A percentile compares a stretch with the other conserved stretches of the same genome.
These are phyloP conservation scores for Tychaedon coryphoeus DNA, from an alignment of 2,113 vertebrate genomes.

Conservation along the genomic window DNA sequence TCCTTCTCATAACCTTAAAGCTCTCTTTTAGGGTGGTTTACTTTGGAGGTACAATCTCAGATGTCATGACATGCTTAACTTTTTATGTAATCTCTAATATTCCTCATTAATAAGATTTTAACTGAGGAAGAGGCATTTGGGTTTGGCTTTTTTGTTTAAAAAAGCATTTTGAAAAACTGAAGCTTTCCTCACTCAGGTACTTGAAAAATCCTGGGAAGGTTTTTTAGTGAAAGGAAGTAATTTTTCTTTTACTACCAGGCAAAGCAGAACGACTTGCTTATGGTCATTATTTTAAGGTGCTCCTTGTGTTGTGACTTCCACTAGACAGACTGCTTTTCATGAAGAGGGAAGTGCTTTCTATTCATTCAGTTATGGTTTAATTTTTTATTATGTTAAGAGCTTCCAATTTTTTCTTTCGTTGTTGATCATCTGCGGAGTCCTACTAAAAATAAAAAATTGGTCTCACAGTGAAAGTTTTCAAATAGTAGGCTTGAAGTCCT, in stretches of 20 bases:
- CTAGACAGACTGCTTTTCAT: not conserved
- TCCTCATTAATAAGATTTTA: not conserved
- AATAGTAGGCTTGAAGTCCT: not conserved
- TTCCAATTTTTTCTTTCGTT: not conserved
- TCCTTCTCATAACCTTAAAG: fast-evolving
- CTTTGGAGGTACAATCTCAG: not conserved
- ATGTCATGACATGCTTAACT: fast-evolving
- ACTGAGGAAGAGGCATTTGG: not conserved
- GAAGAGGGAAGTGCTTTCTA: not conserved
- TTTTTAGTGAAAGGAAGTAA: not conserved
- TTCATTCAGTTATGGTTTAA: not conserved
- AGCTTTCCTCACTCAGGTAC: not conserved
- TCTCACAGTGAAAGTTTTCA: slow-evolving; percentile 4
- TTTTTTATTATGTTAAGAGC: not conserved
- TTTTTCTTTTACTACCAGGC: not conserved
- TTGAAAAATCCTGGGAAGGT: not conserved
- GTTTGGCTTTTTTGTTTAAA: not conserved
- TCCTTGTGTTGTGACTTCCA: not conserved
- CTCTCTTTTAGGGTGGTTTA: not conserved
- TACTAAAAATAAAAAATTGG: slow-evolving; percentile 35
- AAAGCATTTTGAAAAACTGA: not conserved
- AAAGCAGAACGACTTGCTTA: not conserved
- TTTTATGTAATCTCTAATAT: not conserved
- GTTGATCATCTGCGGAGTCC: not conserved
- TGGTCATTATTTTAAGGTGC: not conserved